Base-by-base conservation (phyloP, 2,797 vertebrate genomes). In the Mus minutoides region DNA sequence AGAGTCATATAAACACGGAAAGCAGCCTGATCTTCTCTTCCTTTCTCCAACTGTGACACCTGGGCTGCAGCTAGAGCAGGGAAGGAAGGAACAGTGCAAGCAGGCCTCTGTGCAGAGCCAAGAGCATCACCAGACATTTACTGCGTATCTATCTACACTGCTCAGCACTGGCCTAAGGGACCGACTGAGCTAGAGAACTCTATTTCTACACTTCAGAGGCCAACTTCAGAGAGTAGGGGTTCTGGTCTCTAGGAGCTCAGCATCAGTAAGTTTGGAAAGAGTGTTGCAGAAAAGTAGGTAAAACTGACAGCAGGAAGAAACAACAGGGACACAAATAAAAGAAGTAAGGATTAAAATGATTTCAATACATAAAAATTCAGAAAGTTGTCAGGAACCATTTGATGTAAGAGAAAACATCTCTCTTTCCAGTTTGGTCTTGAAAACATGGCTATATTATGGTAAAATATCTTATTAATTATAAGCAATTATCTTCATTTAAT, bases 331-430 rank as follows among this genome's bases (percentile, higher is more conserved):
- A 58, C 4, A n/a, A 52, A 19, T 58, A 37, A 67, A 37, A 83
- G 62, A 79, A 46, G 14, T 58, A 22, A 89, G 67, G 90, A 93
- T 60, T 40, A n/a, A 93, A 71, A 62, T 67, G 54, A 90, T 75
- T 92, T 69, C 78, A 60, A 86, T 40, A 92, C 73, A 60, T 88
- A 10, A 91, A 85, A 95, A 73, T 91, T 88, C 40, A 71, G 17
- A 77, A 89, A 89, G 75, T 26, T 69, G 56, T 60, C 31, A 77
- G 52, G 40, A 84, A 49, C 6, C 40, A 67, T 88, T 14, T 77
- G 62, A 80, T n/a, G 0, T n/a, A 90, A 84, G 26, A 71, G 24
- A 56, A 62, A 83, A 73, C 54, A 34, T 31, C 21, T 84, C 19
- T 29, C 40, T 24, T 77, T 93, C 76, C 26, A 34, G 71, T n/a